A percentile compares a stretch with the other conserved stretches of the same genome.
Conservation (phyloP, 2,797 vertebrate species). For the Brachymystax lenok region DNA sequence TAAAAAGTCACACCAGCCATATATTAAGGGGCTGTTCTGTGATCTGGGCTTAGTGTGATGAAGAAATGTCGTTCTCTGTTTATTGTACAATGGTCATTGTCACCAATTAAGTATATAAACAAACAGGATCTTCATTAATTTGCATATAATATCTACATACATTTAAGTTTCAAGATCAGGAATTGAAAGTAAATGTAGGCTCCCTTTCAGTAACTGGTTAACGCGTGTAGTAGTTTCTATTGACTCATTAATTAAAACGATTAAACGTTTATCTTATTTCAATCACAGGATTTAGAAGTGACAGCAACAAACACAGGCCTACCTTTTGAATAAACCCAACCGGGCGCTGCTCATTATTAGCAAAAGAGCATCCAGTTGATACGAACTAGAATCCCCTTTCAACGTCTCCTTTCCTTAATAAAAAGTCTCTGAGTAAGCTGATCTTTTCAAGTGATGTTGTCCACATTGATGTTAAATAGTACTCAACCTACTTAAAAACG, state of each 20-base stretch:
- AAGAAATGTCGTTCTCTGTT: too few species aligned
- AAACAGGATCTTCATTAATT: too few species aligned
- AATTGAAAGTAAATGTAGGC: background rate
- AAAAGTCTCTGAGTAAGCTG: conserved; percentile 77
- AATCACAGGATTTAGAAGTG: background rate
- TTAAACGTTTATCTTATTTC: background rate
- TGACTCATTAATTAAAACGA: fast-evolving
- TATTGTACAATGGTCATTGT: background rate
- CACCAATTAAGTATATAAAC: too few species aligned
- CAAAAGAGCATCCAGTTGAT: background rate
- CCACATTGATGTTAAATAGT: conserved; percentile 89
- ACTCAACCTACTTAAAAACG: conserved; percentile 84
- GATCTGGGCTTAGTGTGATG: background rate
- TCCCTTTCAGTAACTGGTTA: too few species aligned
- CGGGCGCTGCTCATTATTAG: background rate
- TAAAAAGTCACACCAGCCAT: conserved; percentile 1
- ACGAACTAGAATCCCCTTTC: background rate
- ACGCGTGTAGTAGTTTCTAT: background rate
- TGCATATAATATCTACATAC: too few species aligned
- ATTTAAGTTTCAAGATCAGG: too few species aligned
- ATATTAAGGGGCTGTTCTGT: background rate
- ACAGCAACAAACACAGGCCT: background rate
- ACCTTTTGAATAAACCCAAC: background rate
- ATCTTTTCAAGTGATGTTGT: conserved; percentile 80
- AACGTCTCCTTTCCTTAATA: background rate